These are phyloP conservation scores for Baryphthengus martii DNA, from an alignment of 2,113 vertebrate species.

Conservation along the genomic window DNA sequence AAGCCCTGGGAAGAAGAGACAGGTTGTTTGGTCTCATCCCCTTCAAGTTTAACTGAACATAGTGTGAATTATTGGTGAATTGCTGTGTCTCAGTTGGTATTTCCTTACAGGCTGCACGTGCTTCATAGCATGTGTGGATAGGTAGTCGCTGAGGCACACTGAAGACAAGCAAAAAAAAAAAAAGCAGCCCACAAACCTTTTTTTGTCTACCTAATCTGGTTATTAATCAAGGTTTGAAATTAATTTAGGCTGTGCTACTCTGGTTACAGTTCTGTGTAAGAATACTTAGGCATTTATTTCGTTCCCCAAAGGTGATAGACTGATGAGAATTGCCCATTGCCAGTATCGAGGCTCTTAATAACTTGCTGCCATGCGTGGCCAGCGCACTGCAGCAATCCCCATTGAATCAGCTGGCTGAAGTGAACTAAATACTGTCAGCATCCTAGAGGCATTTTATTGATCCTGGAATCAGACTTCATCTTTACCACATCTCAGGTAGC, in stretches of 20 bases:
- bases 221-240: neutral
- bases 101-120: neutral
- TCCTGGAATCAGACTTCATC: neutral
- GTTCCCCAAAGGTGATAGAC: neutral
- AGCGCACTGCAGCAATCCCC: neutral
- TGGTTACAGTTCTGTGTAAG: neutral
- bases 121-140: too few relatives aligned
- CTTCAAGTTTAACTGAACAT: neutral
- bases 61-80: neutral
- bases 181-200: rapidly evolving
- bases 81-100: neutral
- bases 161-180: neutral
- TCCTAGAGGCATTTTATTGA: neutral
- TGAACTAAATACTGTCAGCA: neutral
- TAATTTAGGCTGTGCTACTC: neutral
- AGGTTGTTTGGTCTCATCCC: neutral
- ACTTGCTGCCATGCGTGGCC: neutral
- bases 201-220: neutral
- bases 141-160: neutral
- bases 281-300: neutral
- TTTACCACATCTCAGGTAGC: neutral
- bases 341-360: neutral
- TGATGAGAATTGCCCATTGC: neutral
- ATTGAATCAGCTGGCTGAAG: neutral
- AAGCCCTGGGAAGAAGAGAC: neutral